Evolutionary conservation across 2,113 vertebrate species (phyloP), one percentile per base, ranked within the genome.

Genomic region (Caracal caracal): DNA sequence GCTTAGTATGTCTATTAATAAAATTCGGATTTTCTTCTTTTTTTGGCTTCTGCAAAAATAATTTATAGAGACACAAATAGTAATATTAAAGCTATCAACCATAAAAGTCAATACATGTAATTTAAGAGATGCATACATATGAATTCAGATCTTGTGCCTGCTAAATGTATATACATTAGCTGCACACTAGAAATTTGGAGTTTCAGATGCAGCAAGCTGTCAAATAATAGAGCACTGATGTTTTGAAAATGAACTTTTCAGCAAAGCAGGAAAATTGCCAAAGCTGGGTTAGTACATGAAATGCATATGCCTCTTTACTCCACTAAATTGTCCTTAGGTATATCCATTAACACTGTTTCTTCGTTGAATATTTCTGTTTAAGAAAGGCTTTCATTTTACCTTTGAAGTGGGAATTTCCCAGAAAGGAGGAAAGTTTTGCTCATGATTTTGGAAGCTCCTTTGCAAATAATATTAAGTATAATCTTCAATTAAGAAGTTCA

Each of bases 21-120:
- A 97, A 98, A 93, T 61, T 94, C 95, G 84, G 6, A 49, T 97
- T 98, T 98, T 97, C 73, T 88, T 70, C 56, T 95, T 97, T 98
- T 98, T 98, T 97, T 95, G 43, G 65, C 51, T 98, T 97, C 95
- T 97, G 82, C 92, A 97, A 98, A 97, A 96, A 97, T 97, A 98
- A 98, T 97, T 98, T 98, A 98, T 98, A 98, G 96, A 98, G 94
- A 97, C 68, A 97, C 97, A 98, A 98, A 98, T 98, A 98, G 93
- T 95, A 97, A 98, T 98, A 98, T 98, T 98, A 98, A 98, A 98
- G 89, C 94, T 98, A 98, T 98, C 93, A 97, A 96, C 95, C 97
- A 97, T 94, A 98, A 98, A 98, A 95, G 97, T 98, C 98, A 98
- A 97, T 98, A 97, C 89, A 37, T 92, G 93, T 96, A 98, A 98